Evolutionary conservation across 1,140 invertebrate genomes (phyloP).

Genomic region (Proales similis): DNA sequence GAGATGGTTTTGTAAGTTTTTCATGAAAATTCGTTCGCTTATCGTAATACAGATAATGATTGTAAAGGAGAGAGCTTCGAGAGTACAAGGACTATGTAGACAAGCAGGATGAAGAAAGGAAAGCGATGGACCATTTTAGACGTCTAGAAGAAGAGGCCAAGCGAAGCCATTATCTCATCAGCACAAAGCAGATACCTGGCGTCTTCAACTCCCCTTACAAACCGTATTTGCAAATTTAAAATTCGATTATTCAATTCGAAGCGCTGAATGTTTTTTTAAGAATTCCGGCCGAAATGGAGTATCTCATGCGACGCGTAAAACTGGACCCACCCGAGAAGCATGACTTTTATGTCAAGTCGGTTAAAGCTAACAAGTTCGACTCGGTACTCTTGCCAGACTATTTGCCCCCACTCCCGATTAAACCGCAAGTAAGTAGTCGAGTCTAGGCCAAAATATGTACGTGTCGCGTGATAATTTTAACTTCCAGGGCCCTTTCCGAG

Average conservation of each 20-base stretch:
- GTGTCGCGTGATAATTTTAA: too few relatives aligned
- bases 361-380: conserved; percentile 43
- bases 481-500: conserved; percentile 50
- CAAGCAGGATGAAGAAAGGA: conserved; percentile 42
- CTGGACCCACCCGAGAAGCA: conserved; percentile 44
- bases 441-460: not conserved
- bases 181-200: conserved; percentile 50
- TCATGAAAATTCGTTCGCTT: not conserved
- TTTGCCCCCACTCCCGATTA: conserved; percentile 45
- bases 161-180: conserved; percentile 50
- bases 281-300: conserved; percentile 41
- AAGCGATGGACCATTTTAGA: conserved; percentile 38
- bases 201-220: conserved; percentile 52
- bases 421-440: conserved; percentile 45
- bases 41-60: conserved; percentile 13
- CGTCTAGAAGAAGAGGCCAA: conserved; percentile 43
- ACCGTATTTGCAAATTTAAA: conserved; percentile 43
- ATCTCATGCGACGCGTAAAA: conserved; percentile 43
- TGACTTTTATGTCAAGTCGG: conserved; percentile 40
- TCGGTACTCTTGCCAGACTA: conserved; percentile 42
- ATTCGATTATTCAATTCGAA: not conserved
- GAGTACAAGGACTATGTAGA: conserved; percentile 46
- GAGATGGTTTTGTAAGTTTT: conserved; percentile 44
- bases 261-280: not conserved
- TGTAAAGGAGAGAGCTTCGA: conserved; percentile 45